Conservation (phyloP, 2,888 invertebrate genomes). For the Venustoraphidia nigricollis region DNA sequence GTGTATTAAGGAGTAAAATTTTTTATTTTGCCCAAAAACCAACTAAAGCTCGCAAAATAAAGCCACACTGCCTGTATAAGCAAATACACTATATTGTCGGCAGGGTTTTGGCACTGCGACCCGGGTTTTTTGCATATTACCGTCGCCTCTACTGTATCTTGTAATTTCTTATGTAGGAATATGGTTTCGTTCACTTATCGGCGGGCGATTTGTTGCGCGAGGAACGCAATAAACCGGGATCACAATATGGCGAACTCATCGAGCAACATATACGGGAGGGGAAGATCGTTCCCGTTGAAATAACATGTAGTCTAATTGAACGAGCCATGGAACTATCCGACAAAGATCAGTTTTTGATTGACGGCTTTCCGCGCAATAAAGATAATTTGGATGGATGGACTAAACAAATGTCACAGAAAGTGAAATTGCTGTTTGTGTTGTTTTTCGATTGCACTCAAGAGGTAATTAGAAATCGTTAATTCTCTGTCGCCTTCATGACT, state of each 20-base stretch:
- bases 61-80: too few species aligned
- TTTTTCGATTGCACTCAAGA: constrained; percentile 83
- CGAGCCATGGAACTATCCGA: constrained; percentile 57
- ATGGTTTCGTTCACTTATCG: constrained; percentile 69
- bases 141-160: neutral
- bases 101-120: too few species aligned
- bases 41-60: too few species aligned
- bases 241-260: constrained; percentile 81
- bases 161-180: constrained; percentile 28
- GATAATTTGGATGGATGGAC: constrained; percentile 96
- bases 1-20: too few species aligned
- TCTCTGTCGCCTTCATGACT: too few species aligned
- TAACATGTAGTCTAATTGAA: constrained; percentile 90
- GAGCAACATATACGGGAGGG: constrained; percentile 86
- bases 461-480: constrained; percentile 22
- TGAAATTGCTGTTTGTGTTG: constrained; percentile 71
- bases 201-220: constrained; percentile 90
- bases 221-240: constrained; percentile 72
- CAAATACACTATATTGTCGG: too few species aligned
- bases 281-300: constrained; percentile 93
- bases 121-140: too few species aligned
- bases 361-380: constrained; percentile 96
- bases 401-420: constrained; percentile 64
- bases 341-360: constrained; percentile 73
- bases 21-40: too few species aligned